Conservation (phyloP, 2,797 vertebrate genomes). For the Discoglossus pictus region DNA sequence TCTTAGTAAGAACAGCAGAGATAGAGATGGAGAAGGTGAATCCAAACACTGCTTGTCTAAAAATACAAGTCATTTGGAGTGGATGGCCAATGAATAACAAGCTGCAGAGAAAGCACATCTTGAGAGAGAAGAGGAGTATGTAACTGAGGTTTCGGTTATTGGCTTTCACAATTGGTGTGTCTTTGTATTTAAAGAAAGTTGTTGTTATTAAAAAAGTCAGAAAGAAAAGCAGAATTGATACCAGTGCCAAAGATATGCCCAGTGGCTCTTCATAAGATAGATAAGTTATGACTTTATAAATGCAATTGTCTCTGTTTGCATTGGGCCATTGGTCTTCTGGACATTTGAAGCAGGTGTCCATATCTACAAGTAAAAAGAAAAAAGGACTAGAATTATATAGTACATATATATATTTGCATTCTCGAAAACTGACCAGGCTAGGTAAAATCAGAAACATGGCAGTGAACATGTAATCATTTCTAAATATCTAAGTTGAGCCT, state of each 20-base stretch:
- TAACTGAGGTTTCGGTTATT: constrained; percentile 17
- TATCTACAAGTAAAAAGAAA: background rate
- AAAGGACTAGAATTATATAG: too few relatives aligned
- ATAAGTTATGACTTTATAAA: background rate
- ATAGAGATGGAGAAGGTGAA: background rate
- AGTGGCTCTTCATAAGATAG: constrained; percentile 1
- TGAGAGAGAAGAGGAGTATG: background rate
- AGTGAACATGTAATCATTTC: too few relatives aligned
- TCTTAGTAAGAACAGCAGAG: constrained; percentile 15
- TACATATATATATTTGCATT: too few relatives aligned
- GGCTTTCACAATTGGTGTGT: constrained; percentile 13
- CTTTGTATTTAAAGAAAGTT: background rate
- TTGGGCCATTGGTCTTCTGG: constrained; percentile 4
- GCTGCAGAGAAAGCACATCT: background rate
- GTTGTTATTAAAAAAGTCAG: background rate
- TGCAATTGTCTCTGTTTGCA: background rate
- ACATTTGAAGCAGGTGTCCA: background rate
- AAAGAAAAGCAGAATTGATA: background rate
- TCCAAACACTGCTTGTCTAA: constrained; percentile 13
- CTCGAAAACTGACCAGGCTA: too few relatives aligned
- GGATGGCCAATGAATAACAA: constrained; percentile 1
- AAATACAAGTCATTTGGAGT: background rate
- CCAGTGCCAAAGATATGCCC: background rate
- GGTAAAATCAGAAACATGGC: too few relatives aligned
- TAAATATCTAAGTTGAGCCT: too few relatives aligned